Percentiles rank a stretch among this genome's conserved stretches.
phyloP scores from a whole-genome alignment of 30 jellyfish, hydroid and myxozoan species.

The Aurelia sp. region DNA sequence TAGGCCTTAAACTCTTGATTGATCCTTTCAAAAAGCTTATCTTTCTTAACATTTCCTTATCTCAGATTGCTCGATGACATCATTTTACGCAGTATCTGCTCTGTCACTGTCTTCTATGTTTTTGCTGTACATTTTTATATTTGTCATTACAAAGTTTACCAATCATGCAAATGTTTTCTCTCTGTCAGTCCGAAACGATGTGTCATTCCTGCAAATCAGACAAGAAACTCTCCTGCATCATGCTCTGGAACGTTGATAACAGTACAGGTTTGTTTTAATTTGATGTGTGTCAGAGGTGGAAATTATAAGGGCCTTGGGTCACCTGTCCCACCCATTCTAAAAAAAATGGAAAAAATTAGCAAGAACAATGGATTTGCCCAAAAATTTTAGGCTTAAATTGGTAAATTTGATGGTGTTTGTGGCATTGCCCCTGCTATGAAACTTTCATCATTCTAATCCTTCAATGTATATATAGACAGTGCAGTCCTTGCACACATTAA shows the following conservation, averaged over 20 bases:
- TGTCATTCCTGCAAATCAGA: slow-evolving; percentile 14
- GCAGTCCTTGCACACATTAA: too few relatives aligned
- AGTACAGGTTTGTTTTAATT: slow-evolving; percentile 27
- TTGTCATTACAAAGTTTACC: not conserved
- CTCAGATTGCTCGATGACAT: too few relatives aligned
- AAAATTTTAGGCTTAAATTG: too few relatives aligned
- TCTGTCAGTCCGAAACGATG: slow-evolving; percentile 49
- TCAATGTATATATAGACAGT: too few relatives aligned
- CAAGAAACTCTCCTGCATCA: not conserved
- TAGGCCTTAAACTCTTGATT: too few relatives aligned
- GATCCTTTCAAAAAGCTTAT: too few relatives aligned
- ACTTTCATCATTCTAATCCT: too few relatives aligned
- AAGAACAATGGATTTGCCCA: too few relatives aligned
- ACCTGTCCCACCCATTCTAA: not conserved
- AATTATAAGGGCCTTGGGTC: not conserved
- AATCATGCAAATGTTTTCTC: not conserved
- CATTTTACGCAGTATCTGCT: too few relatives aligned
- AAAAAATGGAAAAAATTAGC: not conserved
- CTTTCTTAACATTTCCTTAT: too few relatives aligned
- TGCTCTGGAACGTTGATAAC: slow-evolving; percentile 37
- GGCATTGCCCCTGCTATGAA: too few relatives aligned
- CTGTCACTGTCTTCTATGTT: not conserved
- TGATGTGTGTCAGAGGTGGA: not conserved
- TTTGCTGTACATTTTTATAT: not conserved
- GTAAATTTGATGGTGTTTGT: too few relatives aligned